phyloP scores from a whole-genome alignment of 2,797 vertebrate genomes.

The Tachyglossus aculeatus region DNA sequence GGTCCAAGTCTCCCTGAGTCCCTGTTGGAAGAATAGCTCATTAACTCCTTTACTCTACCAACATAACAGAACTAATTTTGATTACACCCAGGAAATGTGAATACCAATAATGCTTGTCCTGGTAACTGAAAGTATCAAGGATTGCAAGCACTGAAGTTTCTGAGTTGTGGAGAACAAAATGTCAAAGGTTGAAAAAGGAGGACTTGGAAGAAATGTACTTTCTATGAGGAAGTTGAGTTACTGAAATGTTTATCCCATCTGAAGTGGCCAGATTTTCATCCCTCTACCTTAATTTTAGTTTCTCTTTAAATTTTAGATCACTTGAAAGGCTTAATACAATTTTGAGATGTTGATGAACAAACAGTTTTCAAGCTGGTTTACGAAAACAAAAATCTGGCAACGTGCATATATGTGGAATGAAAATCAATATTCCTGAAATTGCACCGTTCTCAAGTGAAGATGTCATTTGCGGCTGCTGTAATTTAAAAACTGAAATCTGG shows the following conservation, averaged over 20 bases:
- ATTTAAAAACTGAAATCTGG: constrained; percentile 14
- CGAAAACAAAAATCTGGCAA: background rate
- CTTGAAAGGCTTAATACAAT: constrained; percentile 16
- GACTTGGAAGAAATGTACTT: constrained; percentile 29
- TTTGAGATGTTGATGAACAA: constrained; percentile 8
- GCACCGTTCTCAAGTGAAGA: constrained; percentile 31
- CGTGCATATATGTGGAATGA: constrained; percentile 1
- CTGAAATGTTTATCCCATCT: constrained; percentile 5
- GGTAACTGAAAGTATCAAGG: constrained; percentile 7
- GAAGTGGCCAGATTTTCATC: background rate
- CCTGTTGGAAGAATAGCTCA: too few relatives aligned
- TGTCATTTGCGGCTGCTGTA: constrained; percentile 20
- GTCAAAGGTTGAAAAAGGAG: too few relatives aligned
- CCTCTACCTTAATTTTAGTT: background rate
- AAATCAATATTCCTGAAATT: constrained; percentile 14
- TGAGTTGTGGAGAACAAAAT: background rate
- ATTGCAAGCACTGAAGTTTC: constrained; percentile 20
- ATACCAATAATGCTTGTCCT: constrained; percentile 9
- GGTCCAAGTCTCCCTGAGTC: too few relatives aligned
- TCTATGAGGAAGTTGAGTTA: constrained; percentile 5
- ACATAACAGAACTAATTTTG: too few relatives aligned
- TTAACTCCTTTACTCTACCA: too few relatives aligned
- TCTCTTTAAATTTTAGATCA: constrained; percentile 5
- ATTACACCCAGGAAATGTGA: too few relatives aligned
- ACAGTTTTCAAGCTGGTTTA: background rate